Evolutionary conservation across 2,888 invertebrate genomes (phyloP).

Genomic region (Carpatolechia fugitivella): DNA sequence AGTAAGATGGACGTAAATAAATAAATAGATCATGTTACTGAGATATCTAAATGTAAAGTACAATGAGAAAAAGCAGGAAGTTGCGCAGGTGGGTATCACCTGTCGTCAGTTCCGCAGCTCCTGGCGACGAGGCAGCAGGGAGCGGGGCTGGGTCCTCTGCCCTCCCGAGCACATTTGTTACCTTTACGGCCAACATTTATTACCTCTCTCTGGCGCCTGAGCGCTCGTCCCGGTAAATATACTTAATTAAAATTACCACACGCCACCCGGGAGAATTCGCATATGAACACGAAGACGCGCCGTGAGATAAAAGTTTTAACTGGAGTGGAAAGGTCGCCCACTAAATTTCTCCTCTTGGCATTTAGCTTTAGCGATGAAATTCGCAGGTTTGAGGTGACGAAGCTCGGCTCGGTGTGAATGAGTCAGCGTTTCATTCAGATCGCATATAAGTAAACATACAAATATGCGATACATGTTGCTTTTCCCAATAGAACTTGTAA

Average conservation of each 20-base stretch:
- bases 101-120: conserved; percentile 36
- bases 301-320: conserved; percentile 49
- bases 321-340: conserved; percentile 28
- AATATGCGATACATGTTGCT: conserved; percentile 16
- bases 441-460: too few species aligned
- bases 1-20: too few species aligned
- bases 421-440: not conserved
- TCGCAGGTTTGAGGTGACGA: not conserved
- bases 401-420: not conserved
- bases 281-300: conserved; percentile 50
- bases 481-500: conserved; percentile 4
- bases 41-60: not conserved
- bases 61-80: conserved; percentile 54
- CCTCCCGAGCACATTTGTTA: conserved; percentile 59
- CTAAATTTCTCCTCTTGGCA: conserved; percentile 24
- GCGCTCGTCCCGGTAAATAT: conserved; percentile 63
- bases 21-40: not conserved
- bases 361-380: conserved; percentile 23
- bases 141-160: conserved; percentile 19
- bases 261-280: conserved; percentile 50
- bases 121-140: conserved; percentile 19
- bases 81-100: conserved; percentile 55
- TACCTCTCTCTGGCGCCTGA: conserved; percentile 44
- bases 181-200: conserved; percentile 66
- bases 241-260: conserved; percentile 75